A percentile compares a stretch with the other conserved stretches of the same genome.
Conservation (phyloP, 2,113 vertebrate genomes). For the Xyrauchen texanus region DNA sequence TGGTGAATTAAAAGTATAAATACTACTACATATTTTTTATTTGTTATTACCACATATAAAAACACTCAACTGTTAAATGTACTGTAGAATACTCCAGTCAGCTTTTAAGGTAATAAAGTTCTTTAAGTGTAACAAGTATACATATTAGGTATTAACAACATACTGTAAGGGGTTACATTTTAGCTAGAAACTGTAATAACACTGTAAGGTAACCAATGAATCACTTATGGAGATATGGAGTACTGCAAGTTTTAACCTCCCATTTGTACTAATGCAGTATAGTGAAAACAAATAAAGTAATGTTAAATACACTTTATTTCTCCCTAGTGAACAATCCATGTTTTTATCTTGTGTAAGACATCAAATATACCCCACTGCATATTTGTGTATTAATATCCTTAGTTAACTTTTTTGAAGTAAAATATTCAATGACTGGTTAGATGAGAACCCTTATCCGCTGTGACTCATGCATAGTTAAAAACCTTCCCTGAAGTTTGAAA, state of each 20-base stretch:
- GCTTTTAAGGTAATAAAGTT: no score
- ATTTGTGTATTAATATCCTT: conserved; percentile 17
- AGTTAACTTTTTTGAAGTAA: not conserved
- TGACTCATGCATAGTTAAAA: conserved; percentile 41
- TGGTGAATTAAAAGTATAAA: no score
- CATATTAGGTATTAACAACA: no score
- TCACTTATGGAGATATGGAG: not conserved
- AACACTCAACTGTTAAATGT: no score
- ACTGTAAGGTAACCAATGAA: not conserved
- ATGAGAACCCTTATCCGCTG: conserved; percentile 16
- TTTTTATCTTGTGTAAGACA: not conserved
- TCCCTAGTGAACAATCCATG: not conserved
- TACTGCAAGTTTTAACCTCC: not conserved
- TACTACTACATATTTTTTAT: no score
- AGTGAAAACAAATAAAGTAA: not conserved
- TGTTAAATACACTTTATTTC: no score
- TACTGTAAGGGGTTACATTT: not conserved
- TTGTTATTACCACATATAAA: no score
- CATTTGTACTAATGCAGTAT: not conserved
- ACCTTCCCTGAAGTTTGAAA: conserved; percentile 13
- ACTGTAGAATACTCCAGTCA: no score
- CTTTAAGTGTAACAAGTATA: no score
- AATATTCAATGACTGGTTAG: conserved; percentile 9
- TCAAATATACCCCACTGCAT: not conserved
- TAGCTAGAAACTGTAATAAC: conserved; percentile 6